Evolutionary conservation across 2,888 invertebrate genomes (phyloP), one percentile per base, ranked within the genome.

Genomic region (Zele albiditarsus): DNA sequence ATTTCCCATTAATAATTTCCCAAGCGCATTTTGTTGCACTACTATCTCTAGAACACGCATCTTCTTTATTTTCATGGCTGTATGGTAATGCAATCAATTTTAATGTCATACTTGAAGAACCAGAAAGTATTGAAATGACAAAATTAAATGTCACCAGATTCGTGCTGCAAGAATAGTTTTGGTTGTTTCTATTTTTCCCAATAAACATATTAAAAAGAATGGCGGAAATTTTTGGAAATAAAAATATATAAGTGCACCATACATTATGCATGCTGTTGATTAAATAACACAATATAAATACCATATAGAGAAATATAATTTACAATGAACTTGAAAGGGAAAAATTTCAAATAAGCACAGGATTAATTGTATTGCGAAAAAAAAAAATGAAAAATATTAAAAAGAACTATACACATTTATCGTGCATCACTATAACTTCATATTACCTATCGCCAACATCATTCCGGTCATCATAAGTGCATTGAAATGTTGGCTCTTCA

Each of bases 131-230:
- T 57, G 76, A 77, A 73, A 80, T 77, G 71, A 72, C 71, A 74
- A 79, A 77, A 42, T 46, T 67, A 75, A 80, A 79, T 73, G 77
- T 79, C 68, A 79, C 75, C 62, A 71, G 75, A 76, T 77, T 75
- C 74, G 74, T 77, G 76, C 78, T 80, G 78, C 60, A 78, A 79
- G 62, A 73, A 79, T 67, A 78, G 77, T 53, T 14, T 78, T 69
- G 23, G 67, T 46, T 58, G n/a, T 63, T 12, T 60, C 73, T 68
- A 20, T 42, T 25, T 33, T 33, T 53, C 31, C 27, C 25, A 38
- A 62, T 60, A 20, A 69, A 58, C 38, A 27, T 1, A 53, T 23
- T 46, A 14, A 14, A 46, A 46, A 23, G 5, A 62, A 27, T 42
- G 20, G 28, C 46, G 33, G 5, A 57, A 53, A 20, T 53, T 20